Base-by-base conservation (phyloP, 1,140 invertebrate genomes). In the Rhopalosiphum padi region DNA sequence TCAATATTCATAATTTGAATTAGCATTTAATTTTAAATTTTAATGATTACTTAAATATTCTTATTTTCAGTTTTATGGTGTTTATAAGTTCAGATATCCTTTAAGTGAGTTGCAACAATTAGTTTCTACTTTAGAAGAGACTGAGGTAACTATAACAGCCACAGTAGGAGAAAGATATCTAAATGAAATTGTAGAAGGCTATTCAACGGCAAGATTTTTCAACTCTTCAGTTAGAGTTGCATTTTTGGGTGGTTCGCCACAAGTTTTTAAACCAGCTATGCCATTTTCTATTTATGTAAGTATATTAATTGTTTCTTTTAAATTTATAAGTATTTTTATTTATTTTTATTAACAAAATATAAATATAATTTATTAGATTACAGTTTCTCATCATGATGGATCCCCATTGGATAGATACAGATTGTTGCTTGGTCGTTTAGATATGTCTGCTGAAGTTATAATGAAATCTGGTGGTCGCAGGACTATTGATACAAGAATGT, bases 201-300 rank as follows among this genome's bases (percentile, higher is more conserved):
- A 97, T 95, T 97, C 98, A 1, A 97, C 97, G 46, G 97, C 98
- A 0, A 96, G 98, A 92, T 97, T 99, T 51, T 99, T 97, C 95
- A 98, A 98, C 95, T 98, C 98, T 0, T 97, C 97, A 9, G 96
- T 99, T 22, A 96, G 96, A 93, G 96, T 99, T 0, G 96, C 97
- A 68, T 99, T 99, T 95, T 96, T 99, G 0, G 99, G 99, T 2
- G 98, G 98, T 46, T 97, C 97, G 0, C 97, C 98, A 8, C 98
- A 99, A 95, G 97, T 99, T 23, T 99, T 99, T 95, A 99, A 99
- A 95, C 98, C 99, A 0, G 96, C 97, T 3, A 99, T 99, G 97
- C 97, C 98, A 1, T 97, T 98, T 94, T 97, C 96, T 94, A 95
- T 96, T 94, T 97, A 97, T 95, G 97, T 98, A 95, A 97, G 97